Percentiles rank a stretch among this genome's conserved stretches.
phyloP scores from a whole-genome alignment of 2,888 invertebrate species.

The Xestia xanthographa region DNA sequence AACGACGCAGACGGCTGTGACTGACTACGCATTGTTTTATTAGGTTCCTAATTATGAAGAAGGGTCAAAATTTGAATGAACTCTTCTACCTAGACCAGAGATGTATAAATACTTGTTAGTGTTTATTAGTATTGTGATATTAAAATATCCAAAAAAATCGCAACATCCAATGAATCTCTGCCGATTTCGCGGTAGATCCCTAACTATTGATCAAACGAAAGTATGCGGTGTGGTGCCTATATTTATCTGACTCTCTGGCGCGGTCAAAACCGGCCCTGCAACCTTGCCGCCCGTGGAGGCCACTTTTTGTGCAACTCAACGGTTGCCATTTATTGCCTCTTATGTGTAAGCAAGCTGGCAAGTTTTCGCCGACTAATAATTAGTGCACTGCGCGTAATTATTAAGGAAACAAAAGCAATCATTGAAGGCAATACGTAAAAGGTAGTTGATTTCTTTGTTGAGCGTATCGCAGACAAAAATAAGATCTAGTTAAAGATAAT shows the following conservation, averaged over 20 bases:
- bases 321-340: conserved; percentile 38
- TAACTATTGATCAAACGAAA: conserved; percentile 68
- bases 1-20: neutral
- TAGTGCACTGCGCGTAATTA: conserved; percentile 22
- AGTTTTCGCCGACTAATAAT: conserved; percentile 34
- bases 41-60: neutral
- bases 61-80: neutral
- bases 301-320: conserved; percentile 77
- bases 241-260: conserved; percentile 61
- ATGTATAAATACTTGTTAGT: neutral
- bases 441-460: conserved; percentile 11
- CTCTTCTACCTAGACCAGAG: neutral
- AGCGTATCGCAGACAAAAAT: neutral
- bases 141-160: neutral
- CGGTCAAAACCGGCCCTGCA: conserved; percentile 79
- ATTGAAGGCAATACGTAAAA: neutral
- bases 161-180: conserved; percentile 5
- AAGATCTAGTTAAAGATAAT: neutral
- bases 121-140: neutral
- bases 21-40: neutral
- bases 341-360: conserved; percentile 49
- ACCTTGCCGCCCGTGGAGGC: conserved; percentile 79
- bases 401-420: conserved; percentile 10
- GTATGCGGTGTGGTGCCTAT: conserved; percentile 64
- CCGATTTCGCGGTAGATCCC: conserved; percentile 32